These are phyloP conservation scores for Perca flavescens DNA, from an alignment of 2,113 vertebrate species.

Conservation along the genomic window DNA sequence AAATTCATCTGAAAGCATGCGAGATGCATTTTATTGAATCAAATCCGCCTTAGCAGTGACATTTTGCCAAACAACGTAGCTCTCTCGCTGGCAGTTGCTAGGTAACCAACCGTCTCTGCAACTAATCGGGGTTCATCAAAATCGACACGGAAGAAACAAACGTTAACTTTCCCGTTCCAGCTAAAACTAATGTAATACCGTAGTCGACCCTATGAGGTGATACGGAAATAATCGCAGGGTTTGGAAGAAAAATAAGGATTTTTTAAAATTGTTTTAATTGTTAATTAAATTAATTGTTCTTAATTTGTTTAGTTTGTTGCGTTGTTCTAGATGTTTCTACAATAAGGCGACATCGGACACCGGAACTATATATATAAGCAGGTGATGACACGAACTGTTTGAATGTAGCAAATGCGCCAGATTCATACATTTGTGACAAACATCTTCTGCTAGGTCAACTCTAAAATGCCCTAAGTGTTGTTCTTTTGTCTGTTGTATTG, in stretches of 20 bases:
- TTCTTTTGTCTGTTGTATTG: not conserved
- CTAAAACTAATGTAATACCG: not conserved
- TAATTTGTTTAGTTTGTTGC: accelerated
- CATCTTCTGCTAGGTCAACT: not conserved
- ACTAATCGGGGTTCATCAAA: conserved; percentile 30
- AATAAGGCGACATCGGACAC: too few species aligned
- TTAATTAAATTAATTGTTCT: too few species aligned
- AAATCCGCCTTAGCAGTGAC: not conserved
- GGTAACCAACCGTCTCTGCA: conserved; percentile 66
- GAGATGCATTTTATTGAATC: not conserved
- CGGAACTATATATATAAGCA: conserved; percentile 1
- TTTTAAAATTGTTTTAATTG: too few species aligned
- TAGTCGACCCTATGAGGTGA: accelerated
- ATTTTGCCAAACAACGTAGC: conserved; percentile 9
- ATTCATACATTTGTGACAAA: conserved; percentile 4
- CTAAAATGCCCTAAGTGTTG: conserved; percentile 42
- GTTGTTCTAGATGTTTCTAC: accelerated
- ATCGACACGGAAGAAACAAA: conserved; percentile 63
- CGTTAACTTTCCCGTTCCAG: accelerated
- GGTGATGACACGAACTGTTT: conserved; percentile 24
- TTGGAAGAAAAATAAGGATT: not conserved
- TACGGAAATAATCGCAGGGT: not conserved
- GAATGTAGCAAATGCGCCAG: conserved; percentile 62
- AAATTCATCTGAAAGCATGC: not conserved
- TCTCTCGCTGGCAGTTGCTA: conserved; percentile 65